Base-by-base conservation (phyloP, 1,140 invertebrate genomes). In the Vanessa atalanta region DNA sequence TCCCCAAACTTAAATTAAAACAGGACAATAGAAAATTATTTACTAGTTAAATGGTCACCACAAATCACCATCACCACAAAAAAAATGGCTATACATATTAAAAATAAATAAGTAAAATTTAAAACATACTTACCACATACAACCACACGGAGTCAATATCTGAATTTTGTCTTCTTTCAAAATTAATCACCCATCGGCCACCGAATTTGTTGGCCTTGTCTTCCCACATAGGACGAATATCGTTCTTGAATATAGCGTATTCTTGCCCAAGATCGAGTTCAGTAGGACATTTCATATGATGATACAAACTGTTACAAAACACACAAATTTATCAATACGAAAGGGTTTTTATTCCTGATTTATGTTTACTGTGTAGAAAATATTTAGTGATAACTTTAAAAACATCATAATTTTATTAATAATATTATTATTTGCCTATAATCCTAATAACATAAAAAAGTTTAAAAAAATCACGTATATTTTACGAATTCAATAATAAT, bases 161-260 rank as follows among this genome's bases (percentile, higher is more conserved):
- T 82, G 96, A 94, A 11, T 65, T 71, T 55, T 65, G 20, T 80
- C 95, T 95, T 85, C 95, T 97, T 43, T 97, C 96, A 48, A 98
- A 94, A 82, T 94, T 97, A 73, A 99, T 96, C 8, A 99, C 91
- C 98, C 98, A 99, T 79, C 98, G 94, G 50, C 98, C 98, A 37
- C 98, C 98, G 79, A 94, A 93, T 85, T 96, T 96, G 77, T 95
- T 95, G 50, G 95, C 94, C 16, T 94, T 93, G 93, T 99, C 98
- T 93, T 99, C 99, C 98, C 98, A 99, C 98, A 98, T 99, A 0
- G 98, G 98, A 77, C 96, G 95, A 79, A 99, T 97, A 20, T 97
- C 98, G 88, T 97, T 95, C 94, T 99, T 99, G 91, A 99, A 99
- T 77, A 99, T 93, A 55, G 97, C 97, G 87, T 99, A 99, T 90